phyloP scores from a whole-genome alignment of 2,797 vertebrate species.

The Allobates femoralis region DNA sequence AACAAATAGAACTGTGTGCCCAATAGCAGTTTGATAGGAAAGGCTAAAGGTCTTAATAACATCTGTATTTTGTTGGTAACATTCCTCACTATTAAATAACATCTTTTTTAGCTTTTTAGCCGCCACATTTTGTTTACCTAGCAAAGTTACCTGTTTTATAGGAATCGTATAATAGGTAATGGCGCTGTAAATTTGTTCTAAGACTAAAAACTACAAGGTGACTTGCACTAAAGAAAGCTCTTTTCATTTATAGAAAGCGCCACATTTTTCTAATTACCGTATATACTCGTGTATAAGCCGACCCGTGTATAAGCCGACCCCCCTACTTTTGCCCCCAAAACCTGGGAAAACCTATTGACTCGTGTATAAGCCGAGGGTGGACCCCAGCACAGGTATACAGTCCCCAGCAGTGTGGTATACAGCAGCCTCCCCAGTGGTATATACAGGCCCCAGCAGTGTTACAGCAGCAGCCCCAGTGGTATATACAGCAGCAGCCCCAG shows the following conservation, averaged over 20 bases:
- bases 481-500: too few species aligned
- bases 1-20: not conserved
- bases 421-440: too few species aligned
- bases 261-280: not conserved
- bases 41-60: slow-evolving; percentile 9
- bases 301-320: too few species aligned
- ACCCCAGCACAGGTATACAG: too few species aligned
- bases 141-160: slow-evolving; percentile 9
- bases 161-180: slow-evolving; percentile 26
- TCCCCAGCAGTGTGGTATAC: too few species aligned
- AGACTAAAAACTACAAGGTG: not conserved
- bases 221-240: not conserved
- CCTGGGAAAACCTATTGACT: too few species aligned
- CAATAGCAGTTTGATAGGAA: not conserved
- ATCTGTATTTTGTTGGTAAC: not conserved
- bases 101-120: slow-evolving; percentile 10
- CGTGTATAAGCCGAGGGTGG: too few species aligned
- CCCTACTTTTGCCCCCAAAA: too few species aligned
- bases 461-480: too few species aligned
- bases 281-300: too few species aligned
- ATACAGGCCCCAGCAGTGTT: too few species aligned
- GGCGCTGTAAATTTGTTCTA: not conserved
- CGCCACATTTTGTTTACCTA: slow-evolving; percentile 23
- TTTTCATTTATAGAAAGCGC: not conserved
- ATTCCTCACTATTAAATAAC: slow-evolving; percentile 34